phyloP scores from a whole-genome alignment of 2,888 invertebrate species.

The Dynastes grantii region DNA sequence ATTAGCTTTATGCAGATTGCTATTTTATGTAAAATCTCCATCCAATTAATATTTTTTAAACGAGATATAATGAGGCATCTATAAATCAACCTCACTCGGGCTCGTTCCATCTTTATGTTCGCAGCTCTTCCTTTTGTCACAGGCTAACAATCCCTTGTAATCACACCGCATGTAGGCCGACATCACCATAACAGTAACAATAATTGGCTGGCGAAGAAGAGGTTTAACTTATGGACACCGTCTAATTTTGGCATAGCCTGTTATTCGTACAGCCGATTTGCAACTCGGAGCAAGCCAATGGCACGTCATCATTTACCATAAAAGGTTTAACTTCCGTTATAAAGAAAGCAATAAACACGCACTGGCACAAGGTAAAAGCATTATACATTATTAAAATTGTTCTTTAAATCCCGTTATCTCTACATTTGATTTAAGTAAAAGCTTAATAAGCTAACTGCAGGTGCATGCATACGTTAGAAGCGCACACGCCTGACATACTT shows the following conservation, averaged over 20 bases:
- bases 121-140: conserved; percentile 15
- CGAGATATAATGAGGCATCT: conserved; percentile 44
- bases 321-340: conserved; percentile 39
- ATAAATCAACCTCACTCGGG: conserved; percentile 45
- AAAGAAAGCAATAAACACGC: conserved; percentile 34
- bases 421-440: conserved; percentile 35
- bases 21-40: background rate
- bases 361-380: conserved; percentile 17
- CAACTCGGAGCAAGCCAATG: conserved; percentile 23
- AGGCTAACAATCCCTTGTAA: conserved; percentile 35
- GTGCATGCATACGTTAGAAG: conserved; percentile 17
- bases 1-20: conserved; percentile 33
- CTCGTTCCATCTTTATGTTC: background rate
- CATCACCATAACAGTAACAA: conserved; percentile 44
- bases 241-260: conserved; percentile 48
- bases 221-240: conserved; percentile 44
- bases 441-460: conserved; percentile 31
- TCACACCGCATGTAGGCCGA: conserved; percentile 44
- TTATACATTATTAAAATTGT: conserved; percentile 35
- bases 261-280: conserved; percentile 33
- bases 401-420: conserved; percentile 38
- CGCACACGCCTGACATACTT: background rate
- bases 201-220: conserved; percentile 43
- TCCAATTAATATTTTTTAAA: conserved; percentile 51
- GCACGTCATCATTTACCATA: conserved; percentile 40